Percentiles rank a stretch among this genome's conserved stretches.
Evolutionary conservation across 2,113 vertebrate genomes (phyloP).

Genomic region (Callocephalon fimbriatum): DNA sequence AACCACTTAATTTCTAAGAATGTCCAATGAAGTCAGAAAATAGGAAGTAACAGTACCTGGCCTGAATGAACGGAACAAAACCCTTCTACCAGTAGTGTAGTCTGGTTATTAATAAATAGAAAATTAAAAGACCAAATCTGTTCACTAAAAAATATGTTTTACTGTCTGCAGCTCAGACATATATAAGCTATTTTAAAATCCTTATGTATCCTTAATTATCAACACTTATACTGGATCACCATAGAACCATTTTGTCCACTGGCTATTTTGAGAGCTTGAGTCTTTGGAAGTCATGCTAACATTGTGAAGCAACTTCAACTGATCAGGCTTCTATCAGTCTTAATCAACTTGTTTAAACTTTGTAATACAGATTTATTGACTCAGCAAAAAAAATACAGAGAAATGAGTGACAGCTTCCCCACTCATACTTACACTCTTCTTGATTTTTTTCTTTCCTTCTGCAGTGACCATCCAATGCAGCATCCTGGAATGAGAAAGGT

Average conservation of each 20-base stretch:
- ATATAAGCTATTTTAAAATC: not conserved
- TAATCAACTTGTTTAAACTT: not conserved
- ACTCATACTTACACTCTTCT: slow-evolving; percentile 80
- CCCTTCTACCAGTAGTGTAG: not conserved
- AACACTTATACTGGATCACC: not conserved
- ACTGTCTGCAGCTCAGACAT: not conserved
- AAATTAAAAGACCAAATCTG: not conserved
- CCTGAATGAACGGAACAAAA: not conserved
- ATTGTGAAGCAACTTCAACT: not conserved
- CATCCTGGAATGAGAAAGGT: slow-evolving; percentile 93
- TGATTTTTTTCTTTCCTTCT: slow-evolving; percentile 88
- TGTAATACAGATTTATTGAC: not conserved
- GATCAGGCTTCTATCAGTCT: not conserved
- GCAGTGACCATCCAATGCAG: slow-evolving; percentile 94
- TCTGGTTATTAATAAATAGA: not conserved
- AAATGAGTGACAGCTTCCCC: not conserved
- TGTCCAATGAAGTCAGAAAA: not conserved
- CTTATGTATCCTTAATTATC: not conserved
- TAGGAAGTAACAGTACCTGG: not conserved
- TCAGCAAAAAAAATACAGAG: not conserved
- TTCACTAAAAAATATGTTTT: not conserved
- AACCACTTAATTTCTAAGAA: not conserved
- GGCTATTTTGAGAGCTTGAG: not conserved
- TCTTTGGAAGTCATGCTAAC: not conserved
- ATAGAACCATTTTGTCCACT: not conserved